A percentile compares a stretch with the other conserved stretches of the same genome.
Conservation (phyloP, 2,113 vertebrate species). For the Lucifuga dentata region DNA sequence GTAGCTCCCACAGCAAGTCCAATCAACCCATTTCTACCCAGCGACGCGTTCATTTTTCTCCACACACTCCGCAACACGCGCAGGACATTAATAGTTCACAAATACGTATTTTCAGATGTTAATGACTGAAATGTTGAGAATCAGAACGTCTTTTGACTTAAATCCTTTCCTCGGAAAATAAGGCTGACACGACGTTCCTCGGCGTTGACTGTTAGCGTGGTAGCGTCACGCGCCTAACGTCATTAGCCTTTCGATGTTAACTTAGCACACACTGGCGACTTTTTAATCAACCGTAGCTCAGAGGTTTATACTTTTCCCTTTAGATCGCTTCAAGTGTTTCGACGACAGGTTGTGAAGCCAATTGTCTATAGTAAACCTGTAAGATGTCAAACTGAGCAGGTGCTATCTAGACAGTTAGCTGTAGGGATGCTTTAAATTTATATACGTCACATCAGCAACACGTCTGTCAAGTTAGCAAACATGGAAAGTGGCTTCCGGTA, state of each 20-base stretch:
- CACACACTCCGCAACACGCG: too few relatives aligned
- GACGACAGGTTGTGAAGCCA: background rate
- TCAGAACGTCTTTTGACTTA: background rate
- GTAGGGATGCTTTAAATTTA: background rate
- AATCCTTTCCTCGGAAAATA: too few relatives aligned
- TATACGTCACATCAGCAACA: background rate
- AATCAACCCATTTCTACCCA: slow-evolving; percentile 70
- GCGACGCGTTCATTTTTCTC: slow-evolving; percentile 45
- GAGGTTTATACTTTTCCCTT: background rate
- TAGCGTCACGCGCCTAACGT: slow-evolving; percentile 22
- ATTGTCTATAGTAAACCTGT: background rate
- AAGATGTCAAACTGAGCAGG: rapidly evolving
- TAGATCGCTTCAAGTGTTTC: background rate
- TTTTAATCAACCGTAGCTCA: background rate
- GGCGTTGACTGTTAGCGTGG: slow-evolving; percentile 5
- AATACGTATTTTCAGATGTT: background rate
- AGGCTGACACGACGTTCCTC: background rate
- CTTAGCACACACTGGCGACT: background rate
- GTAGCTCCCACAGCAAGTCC: slow-evolving; percentile 76
- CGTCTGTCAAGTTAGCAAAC: background rate
- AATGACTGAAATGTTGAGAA: background rate
- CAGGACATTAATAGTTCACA: slow-evolving; percentile 1
- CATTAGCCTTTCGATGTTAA: slow-evolving; percentile 7
- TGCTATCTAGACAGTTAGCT: too few relatives aligned
- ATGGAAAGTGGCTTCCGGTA: background rate